Evolutionary conservation across 2,888 invertebrate species (phyloP), one percentile per base, ranked within the genome.

Genomic region (Pyrrhosoma nymphula): DNA sequence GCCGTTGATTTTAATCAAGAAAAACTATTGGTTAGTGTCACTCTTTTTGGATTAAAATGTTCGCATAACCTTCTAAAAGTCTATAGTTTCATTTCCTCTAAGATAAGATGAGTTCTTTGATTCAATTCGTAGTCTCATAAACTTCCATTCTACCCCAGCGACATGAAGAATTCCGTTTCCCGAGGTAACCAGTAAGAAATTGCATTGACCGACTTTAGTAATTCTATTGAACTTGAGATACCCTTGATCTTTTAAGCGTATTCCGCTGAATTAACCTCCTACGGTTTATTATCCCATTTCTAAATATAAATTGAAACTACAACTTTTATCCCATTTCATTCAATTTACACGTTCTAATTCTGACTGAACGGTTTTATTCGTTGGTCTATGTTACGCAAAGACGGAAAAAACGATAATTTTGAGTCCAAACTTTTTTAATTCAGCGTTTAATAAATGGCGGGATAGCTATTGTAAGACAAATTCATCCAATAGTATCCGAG

Each of bases 401-500:
- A 12, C n/a, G n/a, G 69, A 69, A n/a, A 26, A 26, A n/a, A 0
- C 8, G 23, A 26, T 23, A 69, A 69, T 69, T 69, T 69, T 26
- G 26, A 69, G 2, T n/a, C 69, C n/a, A 26, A 69, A 26, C 69
- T n/a, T 47, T 47, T 20, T 60, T 82, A 35, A 82, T 82, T 82
- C 82, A 35, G 35, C 14, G 82, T 30, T 82, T 82, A 18, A 82
- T 35, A 30, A 18, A 82, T 69, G 82, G 18, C 35, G 14, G 82
- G 16, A 35, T 35, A 18, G 82, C 82, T 35, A 82, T 82, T 35
- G 82, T 30, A 82, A 82, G 82, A 82, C 82, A 35, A 82, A 82
- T 82, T 35, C 82, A 82, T 82, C 82, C 82, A 82, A 82, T 82
- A 82, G 35, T 35, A 82, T 35, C 82, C 35, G 30, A 35, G 82